phyloP scores from a whole-genome alignment of 2,888 invertebrate genomes.

The Osmoderma eremita region DNA sequence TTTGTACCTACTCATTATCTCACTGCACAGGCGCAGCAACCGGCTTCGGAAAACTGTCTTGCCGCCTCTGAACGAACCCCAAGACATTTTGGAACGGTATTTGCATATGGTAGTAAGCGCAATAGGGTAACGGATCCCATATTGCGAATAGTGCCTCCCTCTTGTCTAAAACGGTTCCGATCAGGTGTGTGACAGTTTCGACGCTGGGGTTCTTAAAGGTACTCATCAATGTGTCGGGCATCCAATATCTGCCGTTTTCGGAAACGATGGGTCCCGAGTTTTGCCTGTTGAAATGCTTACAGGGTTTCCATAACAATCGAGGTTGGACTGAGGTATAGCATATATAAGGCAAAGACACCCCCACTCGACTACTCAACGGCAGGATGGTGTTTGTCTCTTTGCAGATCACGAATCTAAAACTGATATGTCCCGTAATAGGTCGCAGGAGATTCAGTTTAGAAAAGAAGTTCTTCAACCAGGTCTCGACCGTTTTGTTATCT shows the following conservation, averaged over 20 bases:
- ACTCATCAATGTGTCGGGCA: slow-evolving; percentile 69
- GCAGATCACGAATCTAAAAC: slow-evolving; percentile 78
- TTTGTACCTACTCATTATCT: slow-evolving; percentile 40
- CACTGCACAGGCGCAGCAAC: slow-evolving; percentile 61
- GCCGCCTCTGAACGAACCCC: slow-evolving; percentile 67
- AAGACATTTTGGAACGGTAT: slow-evolving; percentile 72
- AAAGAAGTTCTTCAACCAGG: slow-evolving; percentile 80
- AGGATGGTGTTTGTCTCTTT: slow-evolving; percentile 68
- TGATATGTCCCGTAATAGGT: slow-evolving; percentile 80
- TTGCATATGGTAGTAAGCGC: slow-evolving; percentile 85
- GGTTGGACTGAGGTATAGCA: slow-evolving; percentile 79
- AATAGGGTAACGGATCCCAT: slow-evolving; percentile 89
- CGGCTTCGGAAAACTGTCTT: slow-evolving; percentile 60
- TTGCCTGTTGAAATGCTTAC: slow-evolving; percentile 70
- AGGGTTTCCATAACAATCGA: slow-evolving; percentile 71
- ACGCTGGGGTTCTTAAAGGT: slow-evolving; percentile 64
- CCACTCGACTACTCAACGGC: slow-evolving; percentile 77
- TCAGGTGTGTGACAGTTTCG: slow-evolving; percentile 68
- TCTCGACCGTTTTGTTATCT: slow-evolving; percentile 73
- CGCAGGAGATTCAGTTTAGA: slow-evolving; percentile 71
- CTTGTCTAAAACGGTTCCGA: slow-evolving; percentile 78
- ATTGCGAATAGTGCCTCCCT: slow-evolving; percentile 82
- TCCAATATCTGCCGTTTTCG: slow-evolving; percentile 67
- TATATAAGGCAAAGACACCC: slow-evolving; percentile 82
- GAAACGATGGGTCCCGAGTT: slow-evolving; percentile 67